Conservation (phyloP, 2,797 vertebrate species). For the Pseudomugil tenellus region DNA sequence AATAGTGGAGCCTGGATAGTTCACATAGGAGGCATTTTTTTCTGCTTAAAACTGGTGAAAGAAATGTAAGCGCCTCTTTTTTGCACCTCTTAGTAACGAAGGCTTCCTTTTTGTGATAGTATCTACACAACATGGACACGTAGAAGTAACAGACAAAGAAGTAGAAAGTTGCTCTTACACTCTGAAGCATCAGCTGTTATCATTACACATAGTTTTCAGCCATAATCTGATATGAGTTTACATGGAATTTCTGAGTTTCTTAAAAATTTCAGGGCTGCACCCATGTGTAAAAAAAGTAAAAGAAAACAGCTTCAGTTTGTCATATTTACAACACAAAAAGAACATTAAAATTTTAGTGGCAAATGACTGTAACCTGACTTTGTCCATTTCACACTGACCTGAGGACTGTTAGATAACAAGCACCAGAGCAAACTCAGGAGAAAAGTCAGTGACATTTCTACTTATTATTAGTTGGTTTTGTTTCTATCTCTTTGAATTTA, state of each 20-base stretch:
- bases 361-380: constrained; percentile 41
- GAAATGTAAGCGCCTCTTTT: background rate
- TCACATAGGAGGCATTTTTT: background rate
- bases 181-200: background rate
- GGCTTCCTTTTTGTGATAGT: background rate
- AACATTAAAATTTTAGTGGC: constrained; percentile 3
- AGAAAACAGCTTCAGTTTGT: background rate
- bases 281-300: background rate
- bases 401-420: constrained; percentile 68
- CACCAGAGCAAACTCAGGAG: constrained; percentile 61
- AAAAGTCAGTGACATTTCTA: constrained; percentile 29
- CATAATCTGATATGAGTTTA: background rate
- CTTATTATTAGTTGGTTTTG: constrained; percentile 5
- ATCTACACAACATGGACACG: background rate
- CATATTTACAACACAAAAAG: background rate
- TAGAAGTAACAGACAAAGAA: background rate
- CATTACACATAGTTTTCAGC: background rate
- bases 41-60: background rate
- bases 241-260: background rate
- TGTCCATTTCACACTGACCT: constrained; percentile 56
- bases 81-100: background rate
- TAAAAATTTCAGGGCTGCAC: background rate
- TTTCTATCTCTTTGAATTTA: constrained; percentile 5
- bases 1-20: background rate
- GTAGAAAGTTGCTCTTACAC: background rate